Base-by-base conservation (phyloP, 2,888 invertebrate species). In the Tinea pellionella region DNA sequence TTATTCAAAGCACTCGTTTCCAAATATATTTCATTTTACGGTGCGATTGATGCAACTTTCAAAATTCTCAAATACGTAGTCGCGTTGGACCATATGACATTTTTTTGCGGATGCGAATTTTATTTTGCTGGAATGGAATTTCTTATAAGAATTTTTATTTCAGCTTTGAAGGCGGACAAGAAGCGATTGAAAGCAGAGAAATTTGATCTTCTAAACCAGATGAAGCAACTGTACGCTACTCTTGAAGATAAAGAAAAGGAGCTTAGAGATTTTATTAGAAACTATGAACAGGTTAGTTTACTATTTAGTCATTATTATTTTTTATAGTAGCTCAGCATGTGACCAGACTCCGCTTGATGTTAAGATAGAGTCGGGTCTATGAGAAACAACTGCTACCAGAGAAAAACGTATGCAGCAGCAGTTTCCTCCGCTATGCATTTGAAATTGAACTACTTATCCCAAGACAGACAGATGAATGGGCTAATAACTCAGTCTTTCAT, bases 191-290 rank as follows among this genome's bases (percentile, higher is more conserved):
- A 96, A 84, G 94, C 95, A 12, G 97, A 98, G 84, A 97, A 97
- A 84, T 94, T 94, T 73, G 97, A 97, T 82, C 89, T 98, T 64
- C 88, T 97, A 67, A 94, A 93, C 74, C 97, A 97, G 87, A 97
- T 97, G 92, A 96, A 96, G 78, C 96, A 97, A 73, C 90, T 98
- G 62, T 98, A 97, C 78, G 92, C 94, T 61, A 96, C 97, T 8
- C 89, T 98, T 63, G 97, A 97, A 80, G 96, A 97, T 77, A 97
- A 97, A 83, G 97, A 98, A 76, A 93, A 94, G 69, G 97, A 97
- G 78, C 88, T 97, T 62, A 89, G 97, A 62, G 97, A 97, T 81
- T 97, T 97, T 75, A 97, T 98, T 72, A 90, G 96, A 67, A 96
- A 95, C 84, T 97, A 96, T 80, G 97, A 97, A 81, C 96, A 94